A percentile compares a stretch with the other conserved stretches of the same genome.
These are phyloP conservation scores for Tetanocera ferruginea DNA, from an alignment of 2,888 invertebrate species.

Conservation along the genomic window DNA sequence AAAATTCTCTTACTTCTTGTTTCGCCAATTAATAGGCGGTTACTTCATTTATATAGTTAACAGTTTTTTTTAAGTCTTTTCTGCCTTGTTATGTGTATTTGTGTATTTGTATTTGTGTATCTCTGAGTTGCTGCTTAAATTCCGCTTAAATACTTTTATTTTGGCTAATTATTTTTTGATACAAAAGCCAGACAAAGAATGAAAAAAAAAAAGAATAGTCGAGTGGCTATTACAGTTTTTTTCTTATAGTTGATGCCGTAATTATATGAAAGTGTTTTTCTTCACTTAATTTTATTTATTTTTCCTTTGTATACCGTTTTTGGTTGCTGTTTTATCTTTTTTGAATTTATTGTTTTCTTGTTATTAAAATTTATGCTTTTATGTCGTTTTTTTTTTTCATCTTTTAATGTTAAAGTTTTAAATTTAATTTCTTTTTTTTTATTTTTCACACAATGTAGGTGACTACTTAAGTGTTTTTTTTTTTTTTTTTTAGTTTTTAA, in stretches of 20 bases:
- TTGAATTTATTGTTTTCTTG: background rate
- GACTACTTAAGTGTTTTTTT: background rate
- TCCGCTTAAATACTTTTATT: background rate
- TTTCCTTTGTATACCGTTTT: background rate
- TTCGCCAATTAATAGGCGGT: too few relatives aligned
- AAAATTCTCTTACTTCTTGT: too few relatives aligned
- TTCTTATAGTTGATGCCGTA: background rate
- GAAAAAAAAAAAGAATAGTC: too few relatives aligned
- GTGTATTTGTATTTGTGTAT: too few relatives aligned
- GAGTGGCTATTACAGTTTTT: background rate
- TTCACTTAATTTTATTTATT: background rate
- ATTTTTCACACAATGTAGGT: background rate
- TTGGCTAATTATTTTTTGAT: background rate
- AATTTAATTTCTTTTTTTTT: background rate
- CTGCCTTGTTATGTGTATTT: too few relatives aligned
- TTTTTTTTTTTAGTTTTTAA: background rate
- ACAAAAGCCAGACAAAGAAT: background rate
- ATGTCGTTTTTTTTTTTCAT: background rate
- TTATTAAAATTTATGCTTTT: background rate
- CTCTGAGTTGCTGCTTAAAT: background rate
- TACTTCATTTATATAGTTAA: too few relatives aligned
- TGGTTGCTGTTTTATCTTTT: background rate
- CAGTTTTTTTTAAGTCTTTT: too few relatives aligned
- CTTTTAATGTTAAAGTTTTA: background rate
- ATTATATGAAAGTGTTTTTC: constrained; percentile 28